These are phyloP conservation scores for Agapostemon virescens DNA, from an alignment of 2,888 invertebrate species.

Conservation along the genomic window DNA sequence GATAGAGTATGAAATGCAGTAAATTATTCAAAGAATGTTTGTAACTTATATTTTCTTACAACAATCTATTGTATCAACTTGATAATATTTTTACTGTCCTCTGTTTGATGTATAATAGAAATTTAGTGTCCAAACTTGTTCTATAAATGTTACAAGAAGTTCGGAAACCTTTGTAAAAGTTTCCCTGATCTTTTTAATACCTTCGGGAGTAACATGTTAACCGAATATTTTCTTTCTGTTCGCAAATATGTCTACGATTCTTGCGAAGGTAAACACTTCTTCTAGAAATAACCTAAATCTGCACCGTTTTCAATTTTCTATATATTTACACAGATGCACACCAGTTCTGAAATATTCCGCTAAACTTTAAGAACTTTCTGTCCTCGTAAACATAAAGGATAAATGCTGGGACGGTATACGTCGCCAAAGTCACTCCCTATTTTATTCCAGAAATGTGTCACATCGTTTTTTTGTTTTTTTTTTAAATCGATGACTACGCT, in stretches of 20 bases:
- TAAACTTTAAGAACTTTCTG: constrained; percentile 31
- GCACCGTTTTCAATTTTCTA: constrained; percentile 26
- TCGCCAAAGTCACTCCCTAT: constrained; percentile 23
- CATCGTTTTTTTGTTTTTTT: neutral
- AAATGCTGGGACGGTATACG: constrained; percentile 11
- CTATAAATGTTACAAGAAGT: neutral
- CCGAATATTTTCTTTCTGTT: neutral
- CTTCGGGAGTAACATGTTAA: neutral
- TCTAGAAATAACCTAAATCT: neutral
- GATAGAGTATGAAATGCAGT: neutral
- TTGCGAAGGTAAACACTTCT: neutral
- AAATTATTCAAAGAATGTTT: neutral
- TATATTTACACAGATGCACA: constrained; percentile 6
- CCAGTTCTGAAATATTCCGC: constrained; percentile 22
- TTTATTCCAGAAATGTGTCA: constrained; percentile 31
- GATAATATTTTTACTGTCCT: neutral
- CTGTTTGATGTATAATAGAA: neutral
- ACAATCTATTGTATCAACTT: neutral
- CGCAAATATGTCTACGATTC: constrained; percentile 7
- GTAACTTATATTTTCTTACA: neutral
- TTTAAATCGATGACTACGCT: constrained; percentile 19
- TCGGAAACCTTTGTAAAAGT: neutral
- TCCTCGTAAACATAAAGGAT: constrained; percentile 39
- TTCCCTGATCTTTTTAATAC: neutral
- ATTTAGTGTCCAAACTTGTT: neutral